Evolutionary conservation across 2,113 vertebrate genomes (phyloP), one percentile per base, ranked within the genome.

Genomic region (Dipodomys merriami): DNA sequence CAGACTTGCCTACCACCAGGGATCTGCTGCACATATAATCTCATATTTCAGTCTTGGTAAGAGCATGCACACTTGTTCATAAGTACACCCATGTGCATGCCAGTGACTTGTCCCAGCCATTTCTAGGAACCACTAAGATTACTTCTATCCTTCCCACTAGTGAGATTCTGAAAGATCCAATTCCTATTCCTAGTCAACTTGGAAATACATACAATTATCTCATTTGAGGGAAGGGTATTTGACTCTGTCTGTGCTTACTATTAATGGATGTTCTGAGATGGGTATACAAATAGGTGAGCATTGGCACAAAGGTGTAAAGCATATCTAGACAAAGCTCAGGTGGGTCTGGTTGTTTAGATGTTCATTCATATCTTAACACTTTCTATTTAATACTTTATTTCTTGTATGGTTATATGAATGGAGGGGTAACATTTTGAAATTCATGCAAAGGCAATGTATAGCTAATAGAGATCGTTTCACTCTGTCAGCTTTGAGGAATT

Each of bases 1-100:
- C 2, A 46, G 6, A 65, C 6, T 7, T 67, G 27, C 5, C 64
- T 30, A 1, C 25, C 3, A 18, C 9, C 4, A 6, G 1, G 2
- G 6, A 5, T 13, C 46, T 20, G 25, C 16, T 9, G 2, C 11
- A 72, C 19, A 35, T 27, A 13, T 20, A 6, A 91, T 8, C n/a
- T 20, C 62, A 90, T 23, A 25, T 8, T 0, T 16, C 69, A 2
- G 5, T 82, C 35, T 79, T 49, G n/a, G 83, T 46, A 62, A 68
- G 0, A 81, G 2, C 2, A 15, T 7, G 8, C 18, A 27, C 74
- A 53, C 60, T n/a, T 15, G 19, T 83, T 8, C 30, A n/a, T 25
- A 46, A n/a, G 8, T 10, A 22, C 0, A 78, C 9, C 11, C 33
- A 11, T 0, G 1, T 5, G 15, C 18, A 35, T 19, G 6, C 35